A percentile compares a stretch with the other conserved stretches of the same genome.
Evolutionary conservation across 1,140 invertebrate species (phyloP).

Genomic region (Bilobella aurantiaca): DNA sequence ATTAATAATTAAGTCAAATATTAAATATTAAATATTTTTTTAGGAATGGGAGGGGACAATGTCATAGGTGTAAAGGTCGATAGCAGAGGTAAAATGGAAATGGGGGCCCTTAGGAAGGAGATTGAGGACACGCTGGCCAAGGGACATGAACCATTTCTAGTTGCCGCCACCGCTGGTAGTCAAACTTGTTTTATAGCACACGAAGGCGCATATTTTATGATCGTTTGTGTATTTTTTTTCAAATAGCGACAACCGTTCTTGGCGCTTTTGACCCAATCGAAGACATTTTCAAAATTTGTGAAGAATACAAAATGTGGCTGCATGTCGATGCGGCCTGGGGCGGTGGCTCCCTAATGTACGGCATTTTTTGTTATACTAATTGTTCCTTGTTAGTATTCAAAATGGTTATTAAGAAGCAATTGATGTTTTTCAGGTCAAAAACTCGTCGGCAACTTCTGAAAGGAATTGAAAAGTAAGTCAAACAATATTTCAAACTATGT

Average conservation of each 20-base stretch:
- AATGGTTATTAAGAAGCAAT: neutral
- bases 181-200: conserved; percentile 1
- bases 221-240: neutral
- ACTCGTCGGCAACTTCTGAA: conserved; percentile 65
- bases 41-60: conserved; percentile 68
- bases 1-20: too few relatives aligned
- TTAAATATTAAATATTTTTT: conserved; percentile 35
- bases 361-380: neutral
- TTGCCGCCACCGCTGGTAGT: conserved; percentile 76
- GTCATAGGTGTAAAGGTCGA: conserved; percentile 63
- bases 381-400: neutral
- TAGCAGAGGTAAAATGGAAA: conserved; percentile 63
- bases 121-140: conserved; percentile 55
- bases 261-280: conserved; percentile 84
- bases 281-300: conserved; percentile 67
- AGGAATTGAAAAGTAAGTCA: conserved; percentile 51
- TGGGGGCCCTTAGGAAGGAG: conserved; percentile 56
- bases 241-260: conserved; percentile 45
- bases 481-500: neutral
- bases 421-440: conserved; percentile 39
- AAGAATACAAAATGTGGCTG: conserved; percentile 76
- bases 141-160: conserved; percentile 68
- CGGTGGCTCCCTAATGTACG: conserved; percentile 71
- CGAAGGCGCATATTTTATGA: neutral
- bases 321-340: conserved; percentile 95